Conservation (phyloP, 2,888 invertebrate species). For the Palloptera scutellata region DNA sequence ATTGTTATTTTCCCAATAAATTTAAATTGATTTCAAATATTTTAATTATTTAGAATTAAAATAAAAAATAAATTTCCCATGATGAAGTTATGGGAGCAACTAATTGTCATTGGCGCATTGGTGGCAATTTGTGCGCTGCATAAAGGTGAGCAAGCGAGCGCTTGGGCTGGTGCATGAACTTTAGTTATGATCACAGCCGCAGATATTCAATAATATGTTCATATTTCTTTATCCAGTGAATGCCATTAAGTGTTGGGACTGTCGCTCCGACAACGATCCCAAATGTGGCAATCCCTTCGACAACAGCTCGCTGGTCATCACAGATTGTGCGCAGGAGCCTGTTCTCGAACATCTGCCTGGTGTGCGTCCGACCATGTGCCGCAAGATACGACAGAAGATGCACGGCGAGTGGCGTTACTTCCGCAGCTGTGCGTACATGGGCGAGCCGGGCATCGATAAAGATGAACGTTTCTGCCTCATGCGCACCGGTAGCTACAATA, state of each 20-base stretch:
- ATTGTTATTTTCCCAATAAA: slow-evolving; percentile 16
- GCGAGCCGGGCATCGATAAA: slow-evolving; percentile 87
- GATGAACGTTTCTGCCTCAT: slow-evolving; percentile 91
- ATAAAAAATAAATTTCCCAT: slow-evolving; percentile 11
- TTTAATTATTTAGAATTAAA: neutral
- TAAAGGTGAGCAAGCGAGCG: slow-evolving; percentile 34
- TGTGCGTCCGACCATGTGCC: slow-evolving; percentile 82
- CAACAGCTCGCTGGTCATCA: slow-evolving; percentile 85
- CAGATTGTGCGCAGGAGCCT: slow-evolving; percentile 75
- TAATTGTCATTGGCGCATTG: slow-evolving; percentile 20
- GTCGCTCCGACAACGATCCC: slow-evolving; percentile 86
- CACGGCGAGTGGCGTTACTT: slow-evolving; percentile 89
- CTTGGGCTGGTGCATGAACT: neutral
- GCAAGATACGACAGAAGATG: slow-evolving; percentile 91
- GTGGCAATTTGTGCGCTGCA: slow-evolving; percentile 33
- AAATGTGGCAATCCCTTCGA: slow-evolving; percentile 94
- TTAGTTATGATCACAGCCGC: neutral
- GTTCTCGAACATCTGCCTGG: slow-evolving; percentile 74
- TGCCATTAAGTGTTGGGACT: slow-evolving; percentile 89
- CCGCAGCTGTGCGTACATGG: slow-evolving; percentile 87
- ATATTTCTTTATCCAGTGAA: slow-evolving; percentile 66
- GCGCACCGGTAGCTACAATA: slow-evolving; percentile 91
- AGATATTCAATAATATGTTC: neutral
- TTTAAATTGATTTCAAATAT: slow-evolving; percentile 17
- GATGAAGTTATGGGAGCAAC: slow-evolving; percentile 33